Base-by-base conservation (phyloP, 2,888 invertebrate genomes). In the Pegoplata infirma region DNA sequence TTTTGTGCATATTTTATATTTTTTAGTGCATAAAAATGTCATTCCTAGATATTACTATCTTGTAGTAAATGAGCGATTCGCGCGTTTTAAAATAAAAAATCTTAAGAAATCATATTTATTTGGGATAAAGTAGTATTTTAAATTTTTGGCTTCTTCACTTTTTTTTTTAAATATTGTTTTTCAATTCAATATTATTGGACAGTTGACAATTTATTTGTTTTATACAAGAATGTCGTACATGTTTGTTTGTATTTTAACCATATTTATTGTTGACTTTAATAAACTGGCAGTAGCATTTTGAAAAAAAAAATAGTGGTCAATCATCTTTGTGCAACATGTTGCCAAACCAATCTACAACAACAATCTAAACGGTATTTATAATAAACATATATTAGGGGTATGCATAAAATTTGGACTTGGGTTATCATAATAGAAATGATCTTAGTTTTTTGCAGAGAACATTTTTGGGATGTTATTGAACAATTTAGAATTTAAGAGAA, bases 361-460 rank as follows among this genome's bases (percentile, higher is more conserved):
- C 63, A 63, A 63, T 63, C 49, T 63, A 49, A 63, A 63, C 63
- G 63, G 63, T 63, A 51, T 49, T 63, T 53, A n/a, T n/a, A n/a
- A n/a, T 40, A 40, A 12, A n/a, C 36, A n/a, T 40, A 40, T 40
- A 12, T 40, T n/a, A 4, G 36, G 36, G 36, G 36, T 40, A n/a
- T 5, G 5, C 32, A 4, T 32, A 32, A 8, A 32, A 7, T n/a
- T n/a, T n/a, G n/a, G 25, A 25, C 25, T 25, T 3, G 25, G 25
- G n/a, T n/a, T n/a, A n/a, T n/a, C n/a, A n/a, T n/a, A n/a, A n/a
- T n/a, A n/a, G n/a, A n/a, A n/a, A n/a, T n/a, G n/a, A n/a, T n/a
- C n/a, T n/a, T n/a, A n/a, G n/a, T n/a, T n/a, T n/a, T n/a, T n/a
- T n/a, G n/a, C n/a, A n/a, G n/a, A n/a, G n/a, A n/a, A n/a, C n/a